Evolutionary conservation across 2,797 vertebrate species (phyloP).

Genomic region (Delichon dasypus): DNA sequence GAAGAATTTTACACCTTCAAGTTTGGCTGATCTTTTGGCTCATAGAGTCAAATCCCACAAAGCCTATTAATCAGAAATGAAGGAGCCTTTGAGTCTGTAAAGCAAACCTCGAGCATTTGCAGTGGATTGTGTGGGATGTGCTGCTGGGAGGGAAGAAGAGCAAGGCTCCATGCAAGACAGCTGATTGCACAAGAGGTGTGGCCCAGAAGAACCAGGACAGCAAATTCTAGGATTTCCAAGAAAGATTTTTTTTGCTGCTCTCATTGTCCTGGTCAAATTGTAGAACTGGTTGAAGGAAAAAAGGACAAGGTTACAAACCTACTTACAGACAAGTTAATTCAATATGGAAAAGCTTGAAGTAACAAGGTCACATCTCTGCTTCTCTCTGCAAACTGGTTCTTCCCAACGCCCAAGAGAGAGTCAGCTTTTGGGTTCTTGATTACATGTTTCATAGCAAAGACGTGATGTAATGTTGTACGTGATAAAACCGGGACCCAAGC

Average conservation of each 20-base stretch:
- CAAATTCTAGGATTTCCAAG: neutral
- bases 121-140: neutral
- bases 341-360: neutral
- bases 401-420: constrained; percentile 55
- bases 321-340: neutral
- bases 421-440: constrained; percentile 63
- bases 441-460: constrained; percentile 61
- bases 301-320: neutral
- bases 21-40: neutral
- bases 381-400: constrained; percentile 55
- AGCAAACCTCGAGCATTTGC: neutral
- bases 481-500: constrained; percentile 47
- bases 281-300: neutral
- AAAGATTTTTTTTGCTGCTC: neutral
- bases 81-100: neutral
- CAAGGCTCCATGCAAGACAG: neutral
- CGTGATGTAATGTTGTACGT: constrained; percentile 44
- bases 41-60: neutral
- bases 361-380: constrained; percentile 42
- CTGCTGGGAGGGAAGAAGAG: neutral
- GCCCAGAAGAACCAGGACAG: neutral
- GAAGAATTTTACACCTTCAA: neutral
- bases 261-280: neutral
- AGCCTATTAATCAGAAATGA: neutral
- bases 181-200: neutral